Base-by-base conservation (phyloP, 2,113 vertebrate genomes). In the Glaucidium brasilianum region DNA sequence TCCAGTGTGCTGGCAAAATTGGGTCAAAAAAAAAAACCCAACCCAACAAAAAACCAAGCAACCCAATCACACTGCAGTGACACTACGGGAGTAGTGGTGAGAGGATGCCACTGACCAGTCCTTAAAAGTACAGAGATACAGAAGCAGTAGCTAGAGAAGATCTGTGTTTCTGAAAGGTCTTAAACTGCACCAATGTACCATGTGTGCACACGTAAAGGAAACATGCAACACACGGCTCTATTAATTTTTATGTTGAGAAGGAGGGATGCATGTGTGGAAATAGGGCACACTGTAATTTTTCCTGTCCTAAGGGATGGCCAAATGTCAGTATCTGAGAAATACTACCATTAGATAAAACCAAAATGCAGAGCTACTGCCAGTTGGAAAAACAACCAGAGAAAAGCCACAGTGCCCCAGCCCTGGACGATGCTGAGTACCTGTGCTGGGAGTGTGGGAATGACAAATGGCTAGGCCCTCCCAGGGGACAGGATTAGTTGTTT, bases 401-500 rank as follows among this genome's bases (percentile, higher is more conserved):
- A 86, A 78, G 5, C 10, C 43, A 13, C 26, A n/a, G 21, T 25
- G 14, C 15, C 32, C 20, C 68, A 63, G 72, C 26, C 25, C 55
- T 67, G 32, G 30, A 76, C 96, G 87, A 50, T 43, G 81, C 49
- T 5, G 69, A 92, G 50, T 85, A 90, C 96, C 85, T 95, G 77
- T 27, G 71, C 80, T 88, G 67, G 60, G 45, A 37, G 74, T 85
- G 90, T 88, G 83, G 86, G 91, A 94, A 90, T 83, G 89, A 82
- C 62, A 75, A 94, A 79, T 1, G 26, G 22, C 74, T 37, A 15
- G 15, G 29, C 43, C 32, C 12, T 92, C 89, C 47, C 43, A 0
- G n/a, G 75, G 30, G 87, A 94, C 71, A 11, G 41, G 62, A 91
- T 73, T 41, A 85, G 66, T 45, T 94, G 81, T 35, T 96, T 95